phyloP scores from a whole-genome alignment of 2,797 vertebrate species.

The Arctocebus calabarensis region DNA sequence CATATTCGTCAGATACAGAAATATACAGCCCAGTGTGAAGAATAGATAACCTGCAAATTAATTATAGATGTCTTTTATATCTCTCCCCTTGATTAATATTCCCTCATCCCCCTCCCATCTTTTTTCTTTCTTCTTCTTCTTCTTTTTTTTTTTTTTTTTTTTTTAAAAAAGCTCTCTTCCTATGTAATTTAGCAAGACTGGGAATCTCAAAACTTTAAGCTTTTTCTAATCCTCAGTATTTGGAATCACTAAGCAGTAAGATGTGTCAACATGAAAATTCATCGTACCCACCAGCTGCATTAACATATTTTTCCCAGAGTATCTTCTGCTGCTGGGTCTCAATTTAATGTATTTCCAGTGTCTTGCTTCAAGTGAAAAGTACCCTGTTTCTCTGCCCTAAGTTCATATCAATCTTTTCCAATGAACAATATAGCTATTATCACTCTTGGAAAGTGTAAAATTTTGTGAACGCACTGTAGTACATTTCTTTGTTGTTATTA shows the following conservation, averaged over 20 bases:
- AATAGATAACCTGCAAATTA: not conserved
- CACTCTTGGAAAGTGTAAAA: slow-evolving; percentile 80
- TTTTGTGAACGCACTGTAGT: slow-evolving; percentile 83
- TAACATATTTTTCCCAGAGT: not conserved
- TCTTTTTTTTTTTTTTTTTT: not conserved
- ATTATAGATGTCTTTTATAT: not conserved
- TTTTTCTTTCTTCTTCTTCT: no score
- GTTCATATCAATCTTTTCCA: slow-evolving; percentile 78
- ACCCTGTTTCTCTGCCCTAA: slow-evolving; percentile 70
- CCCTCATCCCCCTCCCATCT: not conserved
- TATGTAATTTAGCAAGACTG: not conserved
- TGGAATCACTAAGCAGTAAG: slow-evolving; percentile 44
- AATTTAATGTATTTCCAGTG: slow-evolving; percentile 57
- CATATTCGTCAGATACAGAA: not conserved
- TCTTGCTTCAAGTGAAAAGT: slow-evolving; percentile 60
- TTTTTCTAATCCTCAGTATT: slow-evolving; percentile 25
- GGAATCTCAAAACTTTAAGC: slow-evolving; percentile 22
- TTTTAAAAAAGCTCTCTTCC: not conserved
- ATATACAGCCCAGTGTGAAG: not conserved
- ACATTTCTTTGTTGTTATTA: slow-evolving; percentile 73
- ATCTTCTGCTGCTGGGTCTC: slow-evolving; percentile 52
- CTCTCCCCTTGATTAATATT: not conserved
- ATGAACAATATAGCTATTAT: slow-evolving; percentile 70
- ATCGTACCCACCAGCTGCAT: not conserved
- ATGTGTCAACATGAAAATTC: not conserved